Conservation (phyloP, 2,888 invertebrate species). For the Cantharis lateralis region DNA sequence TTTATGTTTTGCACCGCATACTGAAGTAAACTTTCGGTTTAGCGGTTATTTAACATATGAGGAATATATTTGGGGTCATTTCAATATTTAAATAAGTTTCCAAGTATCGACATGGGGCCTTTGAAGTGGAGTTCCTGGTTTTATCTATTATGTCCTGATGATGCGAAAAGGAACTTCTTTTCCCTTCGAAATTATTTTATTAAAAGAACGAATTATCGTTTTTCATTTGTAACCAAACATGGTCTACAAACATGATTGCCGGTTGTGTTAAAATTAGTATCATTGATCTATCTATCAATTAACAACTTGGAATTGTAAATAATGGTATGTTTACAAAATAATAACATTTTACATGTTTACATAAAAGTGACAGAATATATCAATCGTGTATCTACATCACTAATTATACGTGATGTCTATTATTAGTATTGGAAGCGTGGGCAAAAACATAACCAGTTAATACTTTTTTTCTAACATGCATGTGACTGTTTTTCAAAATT, state of each 20-base stretch:
- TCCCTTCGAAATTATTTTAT: background rate
- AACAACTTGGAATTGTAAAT: background rate
- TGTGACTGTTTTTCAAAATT: background rate
- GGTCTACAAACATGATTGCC: background rate
- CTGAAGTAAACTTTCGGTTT: background rate
- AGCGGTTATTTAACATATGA: background rate
- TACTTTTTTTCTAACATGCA: background rate
- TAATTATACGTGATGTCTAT: background rate
- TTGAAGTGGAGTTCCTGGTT: background rate
- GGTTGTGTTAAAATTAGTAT: background rate
- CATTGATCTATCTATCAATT: background rate
- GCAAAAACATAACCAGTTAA: background rate
- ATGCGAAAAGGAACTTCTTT: background rate
- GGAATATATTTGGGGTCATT: background rate
- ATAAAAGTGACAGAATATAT: slow-evolving; percentile 15
- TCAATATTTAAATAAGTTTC: background rate
- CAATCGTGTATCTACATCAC: background rate
- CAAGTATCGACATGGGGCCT: background rate
- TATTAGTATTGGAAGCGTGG: background rate
- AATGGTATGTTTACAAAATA: background rate
- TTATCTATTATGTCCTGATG: background rate
- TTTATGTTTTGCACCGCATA: background rate
- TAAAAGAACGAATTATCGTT: background rate
- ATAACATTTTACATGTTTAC: slow-evolving; percentile 11
- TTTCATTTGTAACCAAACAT: background rate